These are phyloP conservation scores for Xanthostigma xanthostigma DNA, from an alignment of 2,888 invertebrate species.

Conservation along the genomic window DNA sequence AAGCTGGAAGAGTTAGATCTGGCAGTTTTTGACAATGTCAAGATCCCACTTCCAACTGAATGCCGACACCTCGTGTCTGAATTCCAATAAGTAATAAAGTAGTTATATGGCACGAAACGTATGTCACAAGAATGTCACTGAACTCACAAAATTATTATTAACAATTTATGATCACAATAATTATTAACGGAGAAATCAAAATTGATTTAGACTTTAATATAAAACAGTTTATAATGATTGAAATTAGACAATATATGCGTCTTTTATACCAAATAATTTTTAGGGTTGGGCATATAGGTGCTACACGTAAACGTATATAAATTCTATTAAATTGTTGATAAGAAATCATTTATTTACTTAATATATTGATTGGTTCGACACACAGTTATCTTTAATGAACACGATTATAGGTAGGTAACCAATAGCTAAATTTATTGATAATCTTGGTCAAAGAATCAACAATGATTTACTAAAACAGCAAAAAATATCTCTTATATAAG, in stretches of 20 bases:
- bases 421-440: too few relatives aligned
- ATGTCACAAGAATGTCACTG: neutral
- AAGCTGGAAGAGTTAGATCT: constrained; percentile 67
- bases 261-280: constrained; percentile 7
- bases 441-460: too few relatives aligned
- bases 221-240: neutral
- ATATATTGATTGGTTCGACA: neutral
- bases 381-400: too few relatives aligned
- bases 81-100: neutral
- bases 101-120: constrained; percentile 1
- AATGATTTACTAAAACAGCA: too few relatives aligned
- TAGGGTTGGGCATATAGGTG: constrained; percentile 4
- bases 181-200: neutral
- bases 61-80: constrained; percentile 15
- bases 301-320: neutral
- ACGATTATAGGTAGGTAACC: too few relatives aligned
- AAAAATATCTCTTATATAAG: too few relatives aligned
- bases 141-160: constrained; percentile 2
- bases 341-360: neutral
- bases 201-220: neutral
- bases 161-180: neutral
- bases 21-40: constrained; percentile 38
- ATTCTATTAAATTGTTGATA: constrained; percentile 1
- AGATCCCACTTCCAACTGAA: constrained; percentile 53
- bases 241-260: constrained; percentile 3